Evolutionary conservation across 1,140 invertebrate genomes (phyloP).

Genomic region (Drosophila kikkawai): DNA sequence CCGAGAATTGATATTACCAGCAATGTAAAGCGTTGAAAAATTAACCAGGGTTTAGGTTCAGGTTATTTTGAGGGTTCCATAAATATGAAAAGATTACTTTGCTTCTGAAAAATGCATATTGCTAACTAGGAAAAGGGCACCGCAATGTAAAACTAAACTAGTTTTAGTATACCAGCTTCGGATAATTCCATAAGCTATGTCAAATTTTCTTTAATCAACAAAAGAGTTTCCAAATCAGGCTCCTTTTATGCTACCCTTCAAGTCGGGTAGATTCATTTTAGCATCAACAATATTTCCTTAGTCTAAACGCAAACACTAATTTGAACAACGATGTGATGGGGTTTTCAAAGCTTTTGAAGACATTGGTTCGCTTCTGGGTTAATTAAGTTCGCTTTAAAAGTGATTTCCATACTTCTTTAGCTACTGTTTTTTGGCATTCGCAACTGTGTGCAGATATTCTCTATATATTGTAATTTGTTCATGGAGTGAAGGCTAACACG

Average conservation of each 20-base stretch:
- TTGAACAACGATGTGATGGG: too few relatives aligned
- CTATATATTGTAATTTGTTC: constrained; percentile 4
- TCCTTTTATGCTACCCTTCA: not conserved
- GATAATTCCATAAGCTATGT: too few relatives aligned
- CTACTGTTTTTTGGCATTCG: not conserved
- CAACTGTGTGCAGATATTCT: not conserved
- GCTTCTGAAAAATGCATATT: not conserved
- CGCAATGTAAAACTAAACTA: not conserved
- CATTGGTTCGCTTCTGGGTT: constrained; percentile 1
- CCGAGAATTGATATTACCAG: not conserved
- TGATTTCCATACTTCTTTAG: not conserved
- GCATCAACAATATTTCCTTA: not conserved
- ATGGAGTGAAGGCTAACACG: not conserved
- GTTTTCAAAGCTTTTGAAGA: not conserved
- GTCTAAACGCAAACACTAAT: not conserved
- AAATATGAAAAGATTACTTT: not conserved
- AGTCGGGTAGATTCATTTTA: not conserved
- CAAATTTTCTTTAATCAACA: not conserved
- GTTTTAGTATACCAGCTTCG: too few relatives aligned
- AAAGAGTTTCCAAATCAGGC: not conserved
- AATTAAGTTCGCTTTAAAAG: not conserved
- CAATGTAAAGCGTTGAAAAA: not conserved
- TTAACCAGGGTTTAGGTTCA: not conserved
- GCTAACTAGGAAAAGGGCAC: not conserved
- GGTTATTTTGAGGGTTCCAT: not conserved